A percentile compares a stretch with the other conserved stretches of the same genome.
Evolutionary conservation across 2,113 vertebrate species (phyloP).

Genomic region (Ochotona princeps): DNA sequence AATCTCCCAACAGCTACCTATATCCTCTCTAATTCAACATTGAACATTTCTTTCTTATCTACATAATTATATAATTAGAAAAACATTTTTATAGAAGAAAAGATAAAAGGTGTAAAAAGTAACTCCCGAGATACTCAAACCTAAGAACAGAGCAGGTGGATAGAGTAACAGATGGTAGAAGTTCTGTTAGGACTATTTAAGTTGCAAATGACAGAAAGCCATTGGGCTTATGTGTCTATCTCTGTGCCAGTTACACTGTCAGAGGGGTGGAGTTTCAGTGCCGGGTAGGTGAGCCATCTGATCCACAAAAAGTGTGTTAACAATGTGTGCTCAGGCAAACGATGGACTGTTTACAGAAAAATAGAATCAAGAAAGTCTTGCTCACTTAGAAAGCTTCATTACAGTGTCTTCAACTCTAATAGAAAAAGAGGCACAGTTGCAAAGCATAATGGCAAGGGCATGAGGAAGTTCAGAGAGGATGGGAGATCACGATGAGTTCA

Average conservation of each 20-base stretch:
- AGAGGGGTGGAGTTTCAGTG: background rate
- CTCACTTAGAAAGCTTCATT: background rate
- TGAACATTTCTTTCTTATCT: conserved; percentile 11
- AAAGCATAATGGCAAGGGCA: background rate
- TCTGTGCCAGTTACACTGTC: background rate
- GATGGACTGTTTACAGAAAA: background rate
- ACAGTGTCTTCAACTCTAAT: background rate
- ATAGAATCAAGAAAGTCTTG: background rate
- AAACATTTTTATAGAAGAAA: background rate
- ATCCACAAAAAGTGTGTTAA: background rate
- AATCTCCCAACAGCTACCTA: background rate
- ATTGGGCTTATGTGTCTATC: background rate
- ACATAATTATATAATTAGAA: background rate
- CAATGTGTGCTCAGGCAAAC: too few species aligned
- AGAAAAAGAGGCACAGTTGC: background rate
- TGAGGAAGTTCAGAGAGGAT: background rate
- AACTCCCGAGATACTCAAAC: background rate
- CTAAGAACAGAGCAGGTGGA: background rate
- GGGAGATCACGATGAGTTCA: background rate
- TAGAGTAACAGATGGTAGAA: background rate
- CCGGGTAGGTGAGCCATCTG: background rate
- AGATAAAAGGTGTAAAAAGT: background rate
- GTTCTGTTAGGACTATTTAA: background rate
- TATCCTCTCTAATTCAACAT: background rate
- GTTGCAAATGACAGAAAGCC: background rate